A percentile compares a stretch with the other conserved stretches of the same genome.
These are phyloP conservation scores for Taenaris catops DNA, from an alignment of 2,888 invertebrate species.

Conservation along the genomic window DNA sequence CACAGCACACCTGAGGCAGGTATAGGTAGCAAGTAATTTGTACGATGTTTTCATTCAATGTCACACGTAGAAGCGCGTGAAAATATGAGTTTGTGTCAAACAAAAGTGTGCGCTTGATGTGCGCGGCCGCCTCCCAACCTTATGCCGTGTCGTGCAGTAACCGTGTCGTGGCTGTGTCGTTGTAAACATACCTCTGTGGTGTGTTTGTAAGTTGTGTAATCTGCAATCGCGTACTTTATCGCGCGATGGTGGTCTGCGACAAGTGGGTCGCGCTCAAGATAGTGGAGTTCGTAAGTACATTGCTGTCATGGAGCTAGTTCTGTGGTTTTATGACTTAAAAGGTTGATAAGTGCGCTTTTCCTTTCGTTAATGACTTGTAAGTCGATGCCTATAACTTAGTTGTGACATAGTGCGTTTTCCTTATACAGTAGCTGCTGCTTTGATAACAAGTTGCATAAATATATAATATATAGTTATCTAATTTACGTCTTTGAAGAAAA, in stretches of 20 bases:
- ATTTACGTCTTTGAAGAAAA: too few relatives aligned
- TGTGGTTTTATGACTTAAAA: slow-evolving; percentile 3
- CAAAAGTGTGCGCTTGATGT: slow-evolving; percentile 46
- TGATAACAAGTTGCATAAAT: too few relatives aligned
- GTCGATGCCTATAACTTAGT: too few relatives aligned
- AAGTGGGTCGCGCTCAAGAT: slow-evolving; percentile 79
- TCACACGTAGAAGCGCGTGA: slow-evolving; percentile 42
- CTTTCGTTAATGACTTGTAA: too few relatives aligned
- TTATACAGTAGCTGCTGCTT: too few relatives aligned
- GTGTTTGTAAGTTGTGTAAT: slow-evolving; percentile 22
- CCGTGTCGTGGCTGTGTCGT: slow-evolving; percentile 8
- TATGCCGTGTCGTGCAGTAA: slow-evolving; percentile 14
- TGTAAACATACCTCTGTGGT: slow-evolving; percentile 9
- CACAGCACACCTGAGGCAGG: slow-evolving; percentile 17
- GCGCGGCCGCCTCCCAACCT: slow-evolving; percentile 45
- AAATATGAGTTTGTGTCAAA: slow-evolving; percentile 45
- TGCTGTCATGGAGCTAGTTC: not conserved
- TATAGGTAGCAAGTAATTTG: slow-evolving; percentile 19
- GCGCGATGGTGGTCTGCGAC: slow-evolving; percentile 67
- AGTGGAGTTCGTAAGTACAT: slow-evolving; percentile 70
- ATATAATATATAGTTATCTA: too few relatives aligned
- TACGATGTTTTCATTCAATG: slow-evolving; percentile 45
- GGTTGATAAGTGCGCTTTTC: slow-evolving; percentile 1
- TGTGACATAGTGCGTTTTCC: too few relatives aligned
- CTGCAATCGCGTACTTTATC: slow-evolving; percentile 31